These are phyloP conservation scores for Triplophysa bombifrons DNA, from an alignment of 2,797 vertebrate species.

Conservation along the genomic window DNA sequence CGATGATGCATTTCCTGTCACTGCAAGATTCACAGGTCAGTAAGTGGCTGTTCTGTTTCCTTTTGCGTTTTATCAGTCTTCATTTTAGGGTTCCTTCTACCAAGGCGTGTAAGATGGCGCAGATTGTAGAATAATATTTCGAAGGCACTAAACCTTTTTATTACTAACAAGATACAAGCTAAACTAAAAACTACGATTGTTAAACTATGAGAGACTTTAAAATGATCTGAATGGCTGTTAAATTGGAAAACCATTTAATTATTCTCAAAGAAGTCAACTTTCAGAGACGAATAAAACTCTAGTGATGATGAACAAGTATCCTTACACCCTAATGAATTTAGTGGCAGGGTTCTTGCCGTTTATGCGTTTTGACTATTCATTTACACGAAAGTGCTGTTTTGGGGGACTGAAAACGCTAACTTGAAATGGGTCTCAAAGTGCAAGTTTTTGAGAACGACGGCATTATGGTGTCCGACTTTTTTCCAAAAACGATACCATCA, in stretches of 20 bases:
- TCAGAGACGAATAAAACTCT: not conserved
- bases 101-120: not conserved
- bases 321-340: constrained; percentile 11
- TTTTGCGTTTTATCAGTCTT: constrained; percentile 50
- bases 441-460: too few species aligned
- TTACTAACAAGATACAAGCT: not conserved
- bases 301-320: constrained; percentile 5
- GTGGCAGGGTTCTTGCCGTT: constrained; percentile 2
- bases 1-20: constrained; percentile 80
- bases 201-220: not conserved
- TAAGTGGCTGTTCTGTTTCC: constrained; percentile 66
- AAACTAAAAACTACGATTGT: not conserved
- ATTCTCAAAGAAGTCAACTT: not conserved
- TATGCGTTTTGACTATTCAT: too few species aligned
- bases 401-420: too few species aligned
- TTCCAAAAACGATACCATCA: too few species aligned
- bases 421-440: too few species aligned
- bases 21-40: constrained; percentile 78
- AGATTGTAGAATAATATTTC: not conserved
- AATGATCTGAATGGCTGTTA: constrained; percentile 3
- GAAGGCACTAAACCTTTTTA: not conserved
- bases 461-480: too few species aligned
- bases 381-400: too few species aligned
- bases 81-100: constrained; percentile 49
- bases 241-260: not conserved